phyloP scores from a whole-genome alignment of 2,113 vertebrate genomes.

The Neotragus moschatus region DNA sequence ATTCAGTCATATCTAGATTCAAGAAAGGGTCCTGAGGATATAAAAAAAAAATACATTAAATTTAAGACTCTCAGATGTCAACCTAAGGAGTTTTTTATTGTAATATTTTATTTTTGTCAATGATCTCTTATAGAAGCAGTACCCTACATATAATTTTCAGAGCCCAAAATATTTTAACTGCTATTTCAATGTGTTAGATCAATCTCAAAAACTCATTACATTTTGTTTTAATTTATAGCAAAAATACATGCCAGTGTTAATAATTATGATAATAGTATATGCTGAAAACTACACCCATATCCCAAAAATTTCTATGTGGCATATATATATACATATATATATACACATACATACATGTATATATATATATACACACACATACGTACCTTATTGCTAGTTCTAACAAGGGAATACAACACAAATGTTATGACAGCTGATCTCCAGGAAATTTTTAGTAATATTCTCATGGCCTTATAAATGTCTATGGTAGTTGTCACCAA shows the following conservation, averaged over 20 bases:
- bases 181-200: background rate
- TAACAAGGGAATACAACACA: background rate
- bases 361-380: fast-evolving
- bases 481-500: background rate
- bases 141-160: background rate
- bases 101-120: background rate
- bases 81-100: background rate
- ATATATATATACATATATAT: background rate
- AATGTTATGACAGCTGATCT: background rate
- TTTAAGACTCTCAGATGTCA: background rate
- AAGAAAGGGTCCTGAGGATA: background rate
- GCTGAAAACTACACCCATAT: background rate
- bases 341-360: too few species aligned
- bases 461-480: background rate
- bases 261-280: background rate
- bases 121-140: background rate
- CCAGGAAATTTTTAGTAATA: background rate
- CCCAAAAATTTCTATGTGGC: background rate
- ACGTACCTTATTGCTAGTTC: background rate
- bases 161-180: background rate
- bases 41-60: background rate
- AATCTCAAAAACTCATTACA: background rate
- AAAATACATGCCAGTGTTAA: background rate
- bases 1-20: background rate
- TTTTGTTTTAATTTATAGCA: background rate